Conservation (phyloP, 2,888 invertebrate genomes). For the Heterodera filipjevi region DNA sequence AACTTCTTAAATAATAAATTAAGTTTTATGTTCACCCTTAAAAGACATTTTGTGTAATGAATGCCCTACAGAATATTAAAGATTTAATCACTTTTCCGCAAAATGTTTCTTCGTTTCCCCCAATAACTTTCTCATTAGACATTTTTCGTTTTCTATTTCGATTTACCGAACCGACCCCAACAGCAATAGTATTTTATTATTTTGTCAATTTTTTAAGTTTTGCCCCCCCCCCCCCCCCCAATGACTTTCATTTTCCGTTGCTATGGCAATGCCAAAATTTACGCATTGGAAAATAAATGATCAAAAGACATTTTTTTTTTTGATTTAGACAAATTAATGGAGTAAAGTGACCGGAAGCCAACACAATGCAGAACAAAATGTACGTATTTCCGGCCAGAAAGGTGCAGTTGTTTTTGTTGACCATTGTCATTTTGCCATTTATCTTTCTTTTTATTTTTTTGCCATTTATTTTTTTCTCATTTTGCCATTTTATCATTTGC, state of each 20-base stretch:
- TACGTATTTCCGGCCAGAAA: constrained; percentile 37
- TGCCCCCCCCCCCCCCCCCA: not conserved
- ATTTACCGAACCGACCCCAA: too few relatives aligned
- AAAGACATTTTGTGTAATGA: too few relatives aligned
- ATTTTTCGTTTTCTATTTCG: too few relatives aligned
- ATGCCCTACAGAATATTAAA: too few relatives aligned
- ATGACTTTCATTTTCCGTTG: not conserved
- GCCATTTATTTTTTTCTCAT: not conserved
- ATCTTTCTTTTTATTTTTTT: too few relatives aligned
- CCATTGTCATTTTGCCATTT: too few relatives aligned
- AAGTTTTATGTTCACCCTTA: too few relatives aligned
- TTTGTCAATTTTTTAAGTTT: not conserved
- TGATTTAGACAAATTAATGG: not conserved
- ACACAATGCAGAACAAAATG: constrained; percentile 24
- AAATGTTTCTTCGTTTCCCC: too few relatives aligned
- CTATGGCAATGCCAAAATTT: not conserved
- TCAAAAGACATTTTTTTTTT: not conserved
- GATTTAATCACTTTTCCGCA: too few relatives aligned
- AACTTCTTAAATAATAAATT: too few relatives aligned
- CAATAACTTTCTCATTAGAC: too few relatives aligned
- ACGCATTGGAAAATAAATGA: not conserved
- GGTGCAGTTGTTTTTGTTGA: constrained; percentile 12
- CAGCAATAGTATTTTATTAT: too few relatives aligned
- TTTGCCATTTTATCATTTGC: not conserved
- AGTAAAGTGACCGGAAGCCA: not conserved